phyloP scores from a whole-genome alignment of 2,797 vertebrate species.

The Capromys pilorides region DNA sequence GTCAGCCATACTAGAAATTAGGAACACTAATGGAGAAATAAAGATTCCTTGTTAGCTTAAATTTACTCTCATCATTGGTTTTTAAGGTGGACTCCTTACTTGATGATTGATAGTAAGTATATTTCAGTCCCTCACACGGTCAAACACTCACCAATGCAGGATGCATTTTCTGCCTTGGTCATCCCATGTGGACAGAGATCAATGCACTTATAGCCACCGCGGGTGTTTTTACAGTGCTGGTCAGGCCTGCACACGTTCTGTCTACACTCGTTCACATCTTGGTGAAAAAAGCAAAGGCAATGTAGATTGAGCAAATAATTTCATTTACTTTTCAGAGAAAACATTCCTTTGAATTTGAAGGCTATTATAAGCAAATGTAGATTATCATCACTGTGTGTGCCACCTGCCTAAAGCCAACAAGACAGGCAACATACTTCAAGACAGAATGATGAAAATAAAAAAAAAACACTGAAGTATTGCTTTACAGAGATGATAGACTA shows the following conservation, averaged over 20 bases:
- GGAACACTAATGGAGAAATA: not conserved
- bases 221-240: conserved; percentile 96
- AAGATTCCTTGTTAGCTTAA: conserved; percentile 12
- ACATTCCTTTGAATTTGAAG: conserved; percentile 19
- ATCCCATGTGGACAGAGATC: conserved; percentile 96
- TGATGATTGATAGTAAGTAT: not conserved
- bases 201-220: conserved; percentile 95
- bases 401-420: conserved; percentile 19
- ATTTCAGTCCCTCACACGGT: not conserved
- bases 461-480: not conserved
- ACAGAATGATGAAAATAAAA: conserved; percentile 1
- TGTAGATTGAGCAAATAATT: not conserved
- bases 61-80: not conserved
- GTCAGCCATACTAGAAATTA: not conserved
- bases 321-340: not conserved
- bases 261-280: conserved; percentile 97
- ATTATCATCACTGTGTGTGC: not conserved
- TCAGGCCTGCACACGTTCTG: conserved; percentile 95
- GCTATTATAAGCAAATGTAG: not conserved
- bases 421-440: not conserved
- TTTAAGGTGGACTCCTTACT: not conserved
- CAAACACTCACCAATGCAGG: conserved; percentile 92
- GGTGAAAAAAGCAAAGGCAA: conserved; percentile 12
- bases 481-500: not conserved
- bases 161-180: conserved; percentile 94